Evolutionary conservation across 2,797 vertebrate species (phyloP).

Genomic region (Epinephelus awoara): DNA sequence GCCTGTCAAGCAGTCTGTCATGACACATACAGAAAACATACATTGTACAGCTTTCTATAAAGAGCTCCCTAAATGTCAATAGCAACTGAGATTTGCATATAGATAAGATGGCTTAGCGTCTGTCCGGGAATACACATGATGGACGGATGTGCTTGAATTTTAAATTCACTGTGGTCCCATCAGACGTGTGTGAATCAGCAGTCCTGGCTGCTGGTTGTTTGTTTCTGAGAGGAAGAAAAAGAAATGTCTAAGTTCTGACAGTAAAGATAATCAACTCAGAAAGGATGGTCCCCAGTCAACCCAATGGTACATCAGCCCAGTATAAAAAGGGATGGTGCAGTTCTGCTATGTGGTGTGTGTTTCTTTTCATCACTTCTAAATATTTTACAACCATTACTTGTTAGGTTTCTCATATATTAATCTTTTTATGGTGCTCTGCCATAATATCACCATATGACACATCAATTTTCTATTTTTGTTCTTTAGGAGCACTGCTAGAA

Average conservation of each 20-base stretch:
- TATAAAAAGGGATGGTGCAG: too few species aligned
- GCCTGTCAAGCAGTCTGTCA: constrained; percentile 13
- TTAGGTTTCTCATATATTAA: too few species aligned
- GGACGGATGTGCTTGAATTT: constrained; percentile 42
- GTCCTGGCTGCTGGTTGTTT: constrained; percentile 1
- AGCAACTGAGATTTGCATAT: constrained; percentile 50
- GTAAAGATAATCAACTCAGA: not conserved
- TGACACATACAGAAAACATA: constrained; percentile 29
- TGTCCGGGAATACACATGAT: constrained; percentile 11
- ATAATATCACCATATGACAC: too few species aligned
- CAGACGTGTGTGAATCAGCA: constrained; percentile 33
- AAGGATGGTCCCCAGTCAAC: too few species aligned
- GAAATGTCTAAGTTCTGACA: not conserved
- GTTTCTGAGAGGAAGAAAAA: not conserved
- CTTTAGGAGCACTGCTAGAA: too few species aligned
- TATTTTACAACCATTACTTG: too few species aligned
- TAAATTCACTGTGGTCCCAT: constrained; percentile 28
- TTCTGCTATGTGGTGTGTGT: too few species aligned
- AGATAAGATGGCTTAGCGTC: constrained; percentile 38
- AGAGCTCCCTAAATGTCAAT: constrained; percentile 6
- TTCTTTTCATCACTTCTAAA: too few species aligned
- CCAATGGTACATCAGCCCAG: too few species aligned
- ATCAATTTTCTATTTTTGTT: too few species aligned
- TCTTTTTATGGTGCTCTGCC: too few species aligned
- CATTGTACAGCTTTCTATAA: constrained; percentile 14